A percentile compares a stretch with the other conserved stretches of the same genome.
phyloP scores from a whole-genome alignment of 1,140 invertebrate genomes.

The Sycophaga agraensis region DNA sequence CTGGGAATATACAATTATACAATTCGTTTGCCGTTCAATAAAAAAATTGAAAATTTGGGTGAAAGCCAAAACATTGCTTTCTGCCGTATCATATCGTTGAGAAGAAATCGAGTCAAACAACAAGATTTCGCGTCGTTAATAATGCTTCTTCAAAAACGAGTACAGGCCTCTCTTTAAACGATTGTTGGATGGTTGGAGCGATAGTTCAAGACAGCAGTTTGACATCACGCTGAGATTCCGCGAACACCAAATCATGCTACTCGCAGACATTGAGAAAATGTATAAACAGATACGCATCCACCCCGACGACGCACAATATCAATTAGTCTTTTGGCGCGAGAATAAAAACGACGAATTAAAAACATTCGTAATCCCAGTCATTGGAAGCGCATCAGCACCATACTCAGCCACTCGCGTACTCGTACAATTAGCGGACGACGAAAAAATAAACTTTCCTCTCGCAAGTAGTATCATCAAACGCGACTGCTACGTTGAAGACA shows the following conservation, averaged over 20 bases:
- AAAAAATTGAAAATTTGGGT: no score
- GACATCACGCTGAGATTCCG: constrained; percentile 32
- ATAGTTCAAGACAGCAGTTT: constrained; percentile 36
- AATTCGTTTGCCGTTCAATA: constrained; percentile 36
- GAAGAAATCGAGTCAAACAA: constrained; percentile 25
- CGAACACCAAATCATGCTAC: constrained; percentile 9
- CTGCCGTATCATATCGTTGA: constrained; percentile 27
- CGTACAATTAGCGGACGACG: not conserved
- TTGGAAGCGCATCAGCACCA: constrained; percentile 6
- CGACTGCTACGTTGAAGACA: constrained; percentile 7
- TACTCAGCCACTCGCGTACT: not conserved
- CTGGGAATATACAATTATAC: constrained; percentile 35
- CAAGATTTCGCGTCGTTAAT: constrained; percentile 33
- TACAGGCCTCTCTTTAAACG: constrained; percentile 33
- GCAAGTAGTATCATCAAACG: constrained; percentile 5
- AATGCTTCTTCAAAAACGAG: constrained; percentile 29
- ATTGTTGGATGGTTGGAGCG: constrained; percentile 34
- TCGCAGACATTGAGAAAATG: constrained; percentile 32
- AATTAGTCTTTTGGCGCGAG: not conserved
- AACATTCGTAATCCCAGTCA: not conserved
- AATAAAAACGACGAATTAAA: not conserved
- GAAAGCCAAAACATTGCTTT: constrained; percentile 24
- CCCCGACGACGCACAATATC: not conserved
- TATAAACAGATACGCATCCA: constrained; percentile 18
- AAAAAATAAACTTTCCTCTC: not conserved